Base-by-base conservation (phyloP, 2,797 vertebrate genomes). In the Gouania willdenowi region DNA sequence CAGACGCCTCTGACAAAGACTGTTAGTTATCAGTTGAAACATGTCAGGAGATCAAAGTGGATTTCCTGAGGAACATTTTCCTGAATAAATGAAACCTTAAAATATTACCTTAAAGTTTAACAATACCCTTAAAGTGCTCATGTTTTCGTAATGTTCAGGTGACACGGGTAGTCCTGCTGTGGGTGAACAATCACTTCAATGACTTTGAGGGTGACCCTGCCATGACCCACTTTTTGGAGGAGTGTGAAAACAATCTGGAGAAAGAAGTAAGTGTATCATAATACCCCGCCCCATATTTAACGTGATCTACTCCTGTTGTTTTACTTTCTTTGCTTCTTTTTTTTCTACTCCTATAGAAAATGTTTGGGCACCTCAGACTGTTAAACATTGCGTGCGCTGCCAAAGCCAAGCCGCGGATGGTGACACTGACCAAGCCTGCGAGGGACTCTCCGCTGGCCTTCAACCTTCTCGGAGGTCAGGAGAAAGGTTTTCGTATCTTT, bases 181-280 rank as follows among this genome's bases (percentile, higher is more conserved):
- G 97, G 97, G 97, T 99, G 70, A 98, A 98, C 90, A 99, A 99
- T 92, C 97, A 99, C 89, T 99, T 99, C 88, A 99, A 98, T 70
- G 97, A 99, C 90, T 99, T 99, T 83, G 97, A 99, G 86, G 96
- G 96, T 41, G 93, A 99, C 82, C 70, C 88, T 18, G 93, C 94
- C 41, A 98, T 99, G 96, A 98, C 96, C 70, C 88, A 79, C 60
- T 98, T 99, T 87, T 86, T 99, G 48, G 97, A 99, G 67, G 96
- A 99, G 87, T 99, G 99, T 79, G 97, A 98, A 81, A 96, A 89
- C 87, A 98, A 97, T 83, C 89, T 99, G 71, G 97, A 98, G 73
- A 92, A 94, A 85, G 96, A 99, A 90, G 97, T 99, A 66, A 83
- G 87, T 64, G 1, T 7, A 6, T 12, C 5, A 25, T 1, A 2